phyloP scores from a whole-genome alignment of 2,888 invertebrate genomes.

The Stictocephala bisonia region DNA sequence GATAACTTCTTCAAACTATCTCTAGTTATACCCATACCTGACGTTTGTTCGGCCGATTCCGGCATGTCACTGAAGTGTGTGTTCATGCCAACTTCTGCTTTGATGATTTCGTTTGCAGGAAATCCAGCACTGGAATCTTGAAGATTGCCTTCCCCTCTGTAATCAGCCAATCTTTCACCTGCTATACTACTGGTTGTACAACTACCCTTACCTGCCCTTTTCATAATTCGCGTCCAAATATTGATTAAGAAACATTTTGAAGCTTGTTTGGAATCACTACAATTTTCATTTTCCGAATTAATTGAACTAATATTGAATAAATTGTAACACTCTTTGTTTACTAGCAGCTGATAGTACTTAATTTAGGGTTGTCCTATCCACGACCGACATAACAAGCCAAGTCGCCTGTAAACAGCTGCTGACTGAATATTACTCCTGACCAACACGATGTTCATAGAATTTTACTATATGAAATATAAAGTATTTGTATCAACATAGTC shows the following conservation, averaged over 20 bases:
- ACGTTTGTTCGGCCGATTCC: slow-evolving; percentile 63
- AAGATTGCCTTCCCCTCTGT: slow-evolving; percentile 60
- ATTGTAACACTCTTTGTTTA: slow-evolving; percentile 43
- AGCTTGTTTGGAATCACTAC: slow-evolving; percentile 15
- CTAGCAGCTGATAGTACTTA: slow-evolving; percentile 46
- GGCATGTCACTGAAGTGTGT: slow-evolving; percentile 62
- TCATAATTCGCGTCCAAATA: slow-evolving; percentile 50
- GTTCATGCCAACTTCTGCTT: slow-evolving; percentile 49
- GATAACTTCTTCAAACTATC: slow-evolving; percentile 71
- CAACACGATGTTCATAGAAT: too few species aligned
- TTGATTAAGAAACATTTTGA: slow-evolving; percentile 42
- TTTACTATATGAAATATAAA: too few species aligned
- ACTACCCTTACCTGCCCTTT: slow-evolving; percentile 53
- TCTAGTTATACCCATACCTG: slow-evolving; percentile 46
- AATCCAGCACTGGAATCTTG: slow-evolving; percentile 45
- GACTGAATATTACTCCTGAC: too few species aligned
- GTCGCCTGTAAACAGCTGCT: too few species aligned
- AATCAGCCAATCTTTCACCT: slow-evolving; percentile 64
- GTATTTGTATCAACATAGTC: too few species aligned
- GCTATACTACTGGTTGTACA: slow-evolving; percentile 62
- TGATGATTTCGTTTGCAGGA: slow-evolving; percentile 51
- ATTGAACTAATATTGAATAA: slow-evolving; percentile 12
- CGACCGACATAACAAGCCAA: slow-evolving; percentile 18
- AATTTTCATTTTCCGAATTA: slow-evolving; percentile 29
- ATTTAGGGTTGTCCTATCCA: slow-evolving; percentile 29